Conservation (phyloP, 2,113 vertebrate species). For the Microcebus murinus region DNA sequence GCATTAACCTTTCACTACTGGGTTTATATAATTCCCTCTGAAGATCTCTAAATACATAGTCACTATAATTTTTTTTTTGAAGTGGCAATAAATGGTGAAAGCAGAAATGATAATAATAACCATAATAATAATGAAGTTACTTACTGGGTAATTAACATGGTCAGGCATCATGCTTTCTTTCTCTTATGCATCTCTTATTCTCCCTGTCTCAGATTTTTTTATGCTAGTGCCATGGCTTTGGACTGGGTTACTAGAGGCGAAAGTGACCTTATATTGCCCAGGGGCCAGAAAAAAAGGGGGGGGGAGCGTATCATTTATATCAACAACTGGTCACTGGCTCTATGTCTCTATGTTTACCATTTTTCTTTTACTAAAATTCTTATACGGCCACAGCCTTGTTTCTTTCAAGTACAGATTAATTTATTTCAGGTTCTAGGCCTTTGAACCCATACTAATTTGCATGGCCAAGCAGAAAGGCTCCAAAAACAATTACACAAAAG, state of each 20-base stretch:
- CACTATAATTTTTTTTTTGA: not conserved
- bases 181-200: not conserved
- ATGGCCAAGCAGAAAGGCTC: constrained; percentile 50
- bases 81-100: not conserved
- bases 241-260: not conserved
- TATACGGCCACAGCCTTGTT: not conserved
- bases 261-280: not conserved
- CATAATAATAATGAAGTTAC: not conserved
- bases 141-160: not conserved
- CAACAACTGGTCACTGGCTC: not conserved
- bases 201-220: not conserved
- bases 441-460: constrained; percentile 59
- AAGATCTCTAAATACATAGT: not conserved
- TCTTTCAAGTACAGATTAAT: constrained; percentile 45
- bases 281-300: not conserved
- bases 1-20: not conserved
- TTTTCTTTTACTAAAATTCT: constrained; percentile 51
- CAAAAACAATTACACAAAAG: constrained; percentile 52
- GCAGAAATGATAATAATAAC: not conserved
- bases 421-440: constrained; percentile 16
- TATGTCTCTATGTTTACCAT: not conserved
- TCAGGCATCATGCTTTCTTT: not conserved
- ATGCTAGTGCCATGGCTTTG: not conserved
- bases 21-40: not conserved
- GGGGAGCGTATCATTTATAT: not conserved